Evolutionary conservation across 53 echinoderm and acorn worm genomes (phyloP).

Genomic region (Hippasteria phrygiana): DNA sequence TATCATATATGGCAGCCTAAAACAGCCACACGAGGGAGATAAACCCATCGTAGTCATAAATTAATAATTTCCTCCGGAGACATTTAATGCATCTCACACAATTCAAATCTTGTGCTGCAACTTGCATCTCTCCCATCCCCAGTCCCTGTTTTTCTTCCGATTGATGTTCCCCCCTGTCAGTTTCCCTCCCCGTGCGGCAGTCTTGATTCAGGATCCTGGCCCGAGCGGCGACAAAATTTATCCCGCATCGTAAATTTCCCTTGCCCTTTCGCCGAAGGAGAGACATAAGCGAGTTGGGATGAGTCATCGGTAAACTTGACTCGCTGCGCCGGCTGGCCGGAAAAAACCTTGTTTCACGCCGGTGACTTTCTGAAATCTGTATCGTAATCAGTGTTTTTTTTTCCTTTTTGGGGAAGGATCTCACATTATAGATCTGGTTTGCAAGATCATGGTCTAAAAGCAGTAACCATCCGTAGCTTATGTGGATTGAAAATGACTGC

Average conservation of each 20-base stretch:
- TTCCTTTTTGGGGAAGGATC: not conserved
- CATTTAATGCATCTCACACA: not conserved
- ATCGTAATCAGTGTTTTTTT: not conserved
- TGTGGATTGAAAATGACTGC: not conserved
- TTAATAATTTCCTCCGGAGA: slow-evolving; percentile 32
- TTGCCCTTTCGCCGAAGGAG: not conserved
- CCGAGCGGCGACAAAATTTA: slow-evolving; percentile 49
- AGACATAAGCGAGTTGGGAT: slow-evolving; percentile 7
- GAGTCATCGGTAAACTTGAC: slow-evolving; percentile 61
- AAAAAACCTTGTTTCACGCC: slow-evolving; percentile 50
- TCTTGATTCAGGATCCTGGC: slow-evolving; percentile 31
- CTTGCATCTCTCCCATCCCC: not conserved
- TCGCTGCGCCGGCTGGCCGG: slow-evolving; percentile 4
- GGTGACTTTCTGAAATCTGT: slow-evolving; percentile 38
- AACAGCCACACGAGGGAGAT: not conserved
- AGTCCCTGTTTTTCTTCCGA: slow-evolving; percentile 17
- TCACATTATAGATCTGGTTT: not conserved
- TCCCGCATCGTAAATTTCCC: slow-evolving; percentile 61
- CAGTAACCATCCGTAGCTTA: not conserved
- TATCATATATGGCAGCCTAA: not conserved
- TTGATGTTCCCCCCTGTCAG: slow-evolving; percentile 11
- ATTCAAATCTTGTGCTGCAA: not conserved
- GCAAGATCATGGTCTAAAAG: not conserved
- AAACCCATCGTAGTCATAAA: not conserved
- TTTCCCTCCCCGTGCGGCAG: not conserved